Conservation (phyloP, 2,113 vertebrate species). For the Macaca fascicularis region T2T-MFA8v1.1 NC_088376.1:197674001-197674500, state of each 20-base stretch:
- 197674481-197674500: not conserved
- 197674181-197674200: not conserved
- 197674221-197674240: not conserved
- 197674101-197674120: not conserved
- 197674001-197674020: not conserved
- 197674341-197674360: not conserved
- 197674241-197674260: not conserved
- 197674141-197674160: slow-evolving; percentile 9
- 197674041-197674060: not conserved
- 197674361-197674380: not conserved
- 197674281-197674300: slow-evolving; percentile 27
- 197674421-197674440: not conserved
- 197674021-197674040: not conserved
- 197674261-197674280: not conserved
- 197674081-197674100: not conserved
- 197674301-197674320: not conserved
- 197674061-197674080: not conserved
- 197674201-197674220: not conserved
- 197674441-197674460: not conserved
- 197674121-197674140: slow-evolving; percentile 7
- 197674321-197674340: not conserved
- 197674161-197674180: not conserved
- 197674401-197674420: not conserved
- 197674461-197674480: not conserved
- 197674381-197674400: not conserved